These are phyloP conservation scores for Himalopsyche tibetana DNA, from an alignment of 2,888 invertebrate genomes.

Conservation along the genomic window DNA sequence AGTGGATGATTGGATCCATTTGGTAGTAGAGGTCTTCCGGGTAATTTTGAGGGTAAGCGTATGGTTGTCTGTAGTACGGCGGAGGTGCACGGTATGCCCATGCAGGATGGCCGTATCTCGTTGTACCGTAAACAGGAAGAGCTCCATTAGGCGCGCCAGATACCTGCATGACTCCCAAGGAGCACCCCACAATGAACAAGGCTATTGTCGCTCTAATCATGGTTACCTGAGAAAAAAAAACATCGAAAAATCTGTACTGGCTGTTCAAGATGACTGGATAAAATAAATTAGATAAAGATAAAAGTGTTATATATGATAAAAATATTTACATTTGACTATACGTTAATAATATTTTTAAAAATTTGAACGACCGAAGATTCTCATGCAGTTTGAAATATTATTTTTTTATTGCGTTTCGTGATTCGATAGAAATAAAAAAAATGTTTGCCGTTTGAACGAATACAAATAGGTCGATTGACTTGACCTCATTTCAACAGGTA, in stretches of 20 bases:
- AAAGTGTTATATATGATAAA: neutral
- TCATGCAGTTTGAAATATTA: neutral
- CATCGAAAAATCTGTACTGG: slow-evolving; percentile 67
- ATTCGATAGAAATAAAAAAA: neutral
- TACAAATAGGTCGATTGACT: slow-evolving; percentile 47
- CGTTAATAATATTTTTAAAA: neutral
- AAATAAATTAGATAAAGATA: neutral
- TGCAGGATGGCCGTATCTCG: slow-evolving; percentile 59
- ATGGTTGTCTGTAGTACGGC: slow-evolving; percentile 71
- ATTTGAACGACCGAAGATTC: neutral
- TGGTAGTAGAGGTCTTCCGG: slow-evolving; percentile 78
- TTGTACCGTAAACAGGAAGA: slow-evolving; percentile 65
- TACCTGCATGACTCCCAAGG: slow-evolving; percentile 46
- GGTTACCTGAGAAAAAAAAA: slow-evolving; percentile 68
- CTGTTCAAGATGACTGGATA: neutral
- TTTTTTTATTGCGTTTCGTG: neutral
- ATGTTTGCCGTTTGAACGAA: neutral
- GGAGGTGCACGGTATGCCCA: slow-evolving; percentile 69
- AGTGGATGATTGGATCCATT: slow-evolving; percentile 74
- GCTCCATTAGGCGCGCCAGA: slow-evolving; percentile 48
- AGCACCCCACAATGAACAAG: neutral
- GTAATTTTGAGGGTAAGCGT: slow-evolving; percentile 75
- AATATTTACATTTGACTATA: slow-evolving; percentile 49
- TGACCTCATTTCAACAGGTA: slow-evolving; percentile 61
- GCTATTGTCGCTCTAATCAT: slow-evolving; percentile 67